Evolutionary conservation across 1,140 invertebrate genomes (phyloP), one percentile per base, ranked within the genome.

Genomic region (Ooceraea biroi): DNA sequence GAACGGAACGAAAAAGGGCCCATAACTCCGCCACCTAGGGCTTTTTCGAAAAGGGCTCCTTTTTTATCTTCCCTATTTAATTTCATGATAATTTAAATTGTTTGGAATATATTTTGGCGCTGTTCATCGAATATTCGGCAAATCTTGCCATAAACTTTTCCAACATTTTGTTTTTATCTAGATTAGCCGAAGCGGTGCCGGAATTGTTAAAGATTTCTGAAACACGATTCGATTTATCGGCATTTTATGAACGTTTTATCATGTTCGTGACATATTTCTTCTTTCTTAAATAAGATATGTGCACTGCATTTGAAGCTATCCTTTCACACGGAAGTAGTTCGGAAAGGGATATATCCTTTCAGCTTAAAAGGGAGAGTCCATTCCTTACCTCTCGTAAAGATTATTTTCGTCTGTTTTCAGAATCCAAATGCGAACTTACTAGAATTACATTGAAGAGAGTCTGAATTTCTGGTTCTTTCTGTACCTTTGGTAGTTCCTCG

Each of bases 71-170:
- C 27, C 25, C 44, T 74, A 74, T 74, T 17, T 0, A 73, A 57
- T 73, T 5, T n/a, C 17, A 14, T 44, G 17, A 27, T 3, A 52
- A 71, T 19, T 27, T 71, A 50, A 52, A 8, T 69, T n/a, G n/a
- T n/a, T n/a, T n/a, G n/a, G n/a, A n/a, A n/a, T n/a, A 69, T 50
- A 69, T 48, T 11, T 72, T 17, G 27, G 57, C 30, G 17, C 58
- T 72, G n/a, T 72, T 72, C 41, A 57, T 72, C 19, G 4, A 27
- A 3, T 0, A 44, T 58, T 25, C 8, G 41, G 22, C 0, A 44
- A 27, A n/a, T 73, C 44, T 1, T 5, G 3, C 25, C 27, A 5
- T 27, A 17, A 14, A 12, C 0, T 73, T 25, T 57, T 25, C 14
- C 1, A 25, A 30, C 41, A 14, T 73, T 5, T 73, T n/a, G n/a